Percentiles rank a stretch among this genome's conserved stretches.
phyloP scores from a whole-genome alignment of 2,113 vertebrate species.

The Eidolon helvum region DNA sequence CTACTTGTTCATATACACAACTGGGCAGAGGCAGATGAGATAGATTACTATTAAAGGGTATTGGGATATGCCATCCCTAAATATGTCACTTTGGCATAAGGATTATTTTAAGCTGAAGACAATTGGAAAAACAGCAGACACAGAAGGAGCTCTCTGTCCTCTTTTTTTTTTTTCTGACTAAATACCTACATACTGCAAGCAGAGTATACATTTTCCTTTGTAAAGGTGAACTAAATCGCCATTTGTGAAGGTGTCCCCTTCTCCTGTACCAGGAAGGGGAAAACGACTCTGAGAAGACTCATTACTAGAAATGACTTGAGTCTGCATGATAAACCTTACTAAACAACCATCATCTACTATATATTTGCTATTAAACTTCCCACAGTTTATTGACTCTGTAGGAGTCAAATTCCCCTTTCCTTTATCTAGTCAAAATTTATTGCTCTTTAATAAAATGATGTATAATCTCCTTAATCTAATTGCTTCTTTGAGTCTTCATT shows the following conservation, averaged over 20 bases:
- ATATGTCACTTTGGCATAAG: not conserved
- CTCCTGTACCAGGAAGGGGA: not conserved
- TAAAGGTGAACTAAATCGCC: not conserved
- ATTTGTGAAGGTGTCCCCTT: not conserved
- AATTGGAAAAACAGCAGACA: not conserved
- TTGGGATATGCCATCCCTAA: not conserved
- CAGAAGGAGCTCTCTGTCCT: not conserved
- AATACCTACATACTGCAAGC: not conserved
- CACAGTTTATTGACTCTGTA: not conserved
- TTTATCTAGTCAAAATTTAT: not conserved
- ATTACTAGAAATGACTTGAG: not conserved
- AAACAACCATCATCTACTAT: not conserved
- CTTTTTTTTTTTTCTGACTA: not conserved
- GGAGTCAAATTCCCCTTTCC: not conserved
- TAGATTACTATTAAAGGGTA: fast-evolving
- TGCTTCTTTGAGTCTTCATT: not conserved
- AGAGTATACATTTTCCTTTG: not conserved
- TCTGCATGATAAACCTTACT: not conserved
- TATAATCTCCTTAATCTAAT: not conserved
- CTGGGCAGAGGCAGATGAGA: not conserved
- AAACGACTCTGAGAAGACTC: not conserved
- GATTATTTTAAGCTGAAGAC: not conserved
- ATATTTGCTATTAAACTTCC: not conserved
- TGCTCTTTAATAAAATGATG: not conserved
- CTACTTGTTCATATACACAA: not conserved